Conservation (phyloP, 2,113 vertebrate species). For the Halcyon malimbica region DNA sequence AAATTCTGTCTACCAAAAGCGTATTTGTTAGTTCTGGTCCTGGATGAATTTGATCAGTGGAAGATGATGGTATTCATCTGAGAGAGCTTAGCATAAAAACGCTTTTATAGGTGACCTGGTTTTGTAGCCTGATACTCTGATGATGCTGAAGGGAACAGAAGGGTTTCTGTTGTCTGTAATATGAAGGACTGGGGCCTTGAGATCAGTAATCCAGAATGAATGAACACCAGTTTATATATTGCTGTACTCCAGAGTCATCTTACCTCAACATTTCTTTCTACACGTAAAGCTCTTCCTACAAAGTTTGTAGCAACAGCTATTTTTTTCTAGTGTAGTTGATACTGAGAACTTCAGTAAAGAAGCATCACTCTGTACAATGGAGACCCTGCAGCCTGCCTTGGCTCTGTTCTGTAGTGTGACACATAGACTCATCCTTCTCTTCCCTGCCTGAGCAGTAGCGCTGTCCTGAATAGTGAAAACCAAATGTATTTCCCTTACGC, state of each 20-base stretch:
- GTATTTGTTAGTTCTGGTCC: not conserved
- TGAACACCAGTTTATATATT: not conserved
- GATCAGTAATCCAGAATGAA: not conserved
- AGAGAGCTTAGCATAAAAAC: not conserved
- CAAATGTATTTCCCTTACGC: not conserved
- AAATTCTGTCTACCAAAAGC: not conserved
- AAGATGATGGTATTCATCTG: not conserved
- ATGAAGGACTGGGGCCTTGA: not conserved
- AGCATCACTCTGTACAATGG: fast-evolving
- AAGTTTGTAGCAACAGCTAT: not conserved
- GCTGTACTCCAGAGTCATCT: not conserved
- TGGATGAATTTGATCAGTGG: not conserved
- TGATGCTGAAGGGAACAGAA: not conserved
- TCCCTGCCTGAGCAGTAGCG: not conserved
- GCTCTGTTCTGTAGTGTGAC: not conserved
- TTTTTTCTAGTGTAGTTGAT: not conserved
- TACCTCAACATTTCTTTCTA: not conserved
- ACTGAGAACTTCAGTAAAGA: not conserved
- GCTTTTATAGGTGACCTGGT: not conserved
- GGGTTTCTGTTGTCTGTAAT: not conserved
- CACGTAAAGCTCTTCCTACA: not conserved
- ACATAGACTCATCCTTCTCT: not conserved
- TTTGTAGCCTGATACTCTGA: not conserved
- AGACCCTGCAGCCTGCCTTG: not conserved
- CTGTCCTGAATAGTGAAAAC: not conserved